These are phyloP conservation scores for Aromia moschata DNA, from an alignment of 2,888 invertebrate genomes.

Conservation along the genomic window DNA sequence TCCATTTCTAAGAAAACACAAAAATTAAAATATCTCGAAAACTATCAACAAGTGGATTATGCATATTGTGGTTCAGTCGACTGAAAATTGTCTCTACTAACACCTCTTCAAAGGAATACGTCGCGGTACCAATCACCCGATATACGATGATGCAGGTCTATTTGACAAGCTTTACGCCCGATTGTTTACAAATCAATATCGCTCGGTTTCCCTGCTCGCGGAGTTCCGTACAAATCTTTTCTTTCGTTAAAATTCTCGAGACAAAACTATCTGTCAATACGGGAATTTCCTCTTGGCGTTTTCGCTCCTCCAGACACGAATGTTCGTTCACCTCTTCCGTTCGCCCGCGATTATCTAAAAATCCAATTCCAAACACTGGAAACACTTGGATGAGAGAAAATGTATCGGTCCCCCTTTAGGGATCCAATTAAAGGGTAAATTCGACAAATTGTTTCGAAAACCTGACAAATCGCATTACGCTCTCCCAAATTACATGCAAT, in stretches of 20 bases:
- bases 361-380: slow-evolving; percentile 34
- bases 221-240: slow-evolving; percentile 8
- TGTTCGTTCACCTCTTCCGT: slow-evolving; percentile 30
- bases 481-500: too few relatives aligned
- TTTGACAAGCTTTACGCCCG: background rate
- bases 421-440: slow-evolving; percentile 14
- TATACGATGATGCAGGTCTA: too few relatives aligned
- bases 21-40: too few relatives aligned
- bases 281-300: slow-evolving; percentile 31
- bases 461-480: background rate
- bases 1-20: too few relatives aligned
- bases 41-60: too few relatives aligned
- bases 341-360: slow-evolving; percentile 34
- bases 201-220: background rate
- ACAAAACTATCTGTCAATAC: slow-evolving; percentile 38
- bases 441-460: slow-evolving; percentile 9
- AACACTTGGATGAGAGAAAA: slow-evolving; percentile 31
- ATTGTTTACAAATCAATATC: slow-evolving; percentile 18
- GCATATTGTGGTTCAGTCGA: too few relatives aligned
- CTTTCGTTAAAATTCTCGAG: slow-evolving; percentile 28
- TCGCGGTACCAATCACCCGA: too few relatives aligned
- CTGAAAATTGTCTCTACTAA: too few relatives aligned
- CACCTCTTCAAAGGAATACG: too few relatives aligned
- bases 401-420: slow-evolving; percentile 20
- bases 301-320: slow-evolving; percentile 25